Base-by-base conservation (phyloP, 2,113 vertebrate genomes). In the Neodontobutis hainanensis region DNA sequence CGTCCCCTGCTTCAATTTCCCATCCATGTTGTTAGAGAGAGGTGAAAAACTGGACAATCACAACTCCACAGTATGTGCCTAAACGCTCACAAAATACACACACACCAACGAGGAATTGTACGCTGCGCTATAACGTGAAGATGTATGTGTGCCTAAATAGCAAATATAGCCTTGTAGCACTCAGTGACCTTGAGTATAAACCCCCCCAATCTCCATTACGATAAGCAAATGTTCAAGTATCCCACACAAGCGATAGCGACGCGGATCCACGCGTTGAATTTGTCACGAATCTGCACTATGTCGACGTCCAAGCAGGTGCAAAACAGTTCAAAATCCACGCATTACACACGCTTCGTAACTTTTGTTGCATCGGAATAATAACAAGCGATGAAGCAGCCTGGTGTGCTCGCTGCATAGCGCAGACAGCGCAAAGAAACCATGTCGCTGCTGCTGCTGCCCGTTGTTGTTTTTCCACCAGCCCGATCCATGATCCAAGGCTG, bases 1-100 rank as follows among this genome's bases (percentile, higher is more conserved):
- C 51, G 51, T 8, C 3, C 51, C 95, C 91, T 91, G 94, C 88
- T 95, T 94, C 90, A 94, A 75, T 93, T 95, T 95, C 70, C 93
- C 95, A 91, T 96, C 95, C 95, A 96, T 97, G 82, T 77, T 88
- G 70, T 80, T 71, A 19, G 65, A 57, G 69, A 49, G 12, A 27
- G 73, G 74, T 74, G 67, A 68, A 45, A 44, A 51, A 49, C 65
- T 47, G 78, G 19, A 35, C 10, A 78, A 48, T 82, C 67, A 69
- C 36, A 82, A 88, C 89, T 85, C 87, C 77, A 83, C 81, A 45
- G 70, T 47, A n/a, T 68, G 73, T 14, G 77, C 66, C 52, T 44
- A 16, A 81, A 66, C 52, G 70, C 73, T 49, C 60, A 81, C 77
- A 82, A 76, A 80, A 71, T 65, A 78, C 72, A 67, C 81, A 68